These are phyloP conservation scores for Lypha dubia DNA, from an alignment of 2,888 invertebrate species.

Conservation along the genomic window DNA sequence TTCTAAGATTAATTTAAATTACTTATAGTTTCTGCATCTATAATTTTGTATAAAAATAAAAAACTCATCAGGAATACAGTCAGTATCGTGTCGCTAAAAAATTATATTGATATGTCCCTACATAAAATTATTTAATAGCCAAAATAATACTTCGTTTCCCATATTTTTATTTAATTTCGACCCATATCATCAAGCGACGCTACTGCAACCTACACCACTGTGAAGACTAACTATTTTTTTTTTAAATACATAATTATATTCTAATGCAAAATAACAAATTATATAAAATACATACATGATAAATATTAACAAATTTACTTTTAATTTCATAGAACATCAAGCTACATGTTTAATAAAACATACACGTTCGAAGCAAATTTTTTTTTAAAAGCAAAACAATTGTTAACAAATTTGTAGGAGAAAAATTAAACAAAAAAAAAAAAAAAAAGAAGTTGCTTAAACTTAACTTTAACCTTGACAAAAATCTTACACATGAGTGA, in stretches of 20 bases:
- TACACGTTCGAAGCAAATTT: neutral
- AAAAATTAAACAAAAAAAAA: neutral
- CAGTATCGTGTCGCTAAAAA: too few relatives aligned
- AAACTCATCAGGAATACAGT: too few relatives aligned
- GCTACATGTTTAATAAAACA: neutral
- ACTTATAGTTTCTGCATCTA: too few relatives aligned
- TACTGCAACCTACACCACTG: neutral
- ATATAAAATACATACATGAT: neutral
- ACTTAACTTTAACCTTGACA: slow-evolving; percentile 80
- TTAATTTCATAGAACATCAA: slow-evolving; percentile 5
- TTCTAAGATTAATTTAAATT: too few relatives aligned
- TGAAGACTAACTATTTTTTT: neutral
- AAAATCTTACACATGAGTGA: slow-evolving; percentile 82
- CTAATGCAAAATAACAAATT: neutral
- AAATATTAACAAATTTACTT: neutral
- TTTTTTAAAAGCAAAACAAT: neutral
- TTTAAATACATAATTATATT: neutral
- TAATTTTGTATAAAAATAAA: too few relatives aligned
- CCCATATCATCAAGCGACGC: neutral
- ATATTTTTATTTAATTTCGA: too few relatives aligned
- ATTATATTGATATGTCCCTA: too few relatives aligned
- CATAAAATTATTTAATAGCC: too few relatives aligned
- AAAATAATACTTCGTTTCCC: too few relatives aligned
- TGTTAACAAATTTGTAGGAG: slow-evolving; percentile 37
- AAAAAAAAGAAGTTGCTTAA: slow-evolving; percentile 40